Evolutionary conservation across 2,888 invertebrate species (phyloP), one percentile per base, ranked within the genome.

Genomic region (Heliconius sara): DNA sequence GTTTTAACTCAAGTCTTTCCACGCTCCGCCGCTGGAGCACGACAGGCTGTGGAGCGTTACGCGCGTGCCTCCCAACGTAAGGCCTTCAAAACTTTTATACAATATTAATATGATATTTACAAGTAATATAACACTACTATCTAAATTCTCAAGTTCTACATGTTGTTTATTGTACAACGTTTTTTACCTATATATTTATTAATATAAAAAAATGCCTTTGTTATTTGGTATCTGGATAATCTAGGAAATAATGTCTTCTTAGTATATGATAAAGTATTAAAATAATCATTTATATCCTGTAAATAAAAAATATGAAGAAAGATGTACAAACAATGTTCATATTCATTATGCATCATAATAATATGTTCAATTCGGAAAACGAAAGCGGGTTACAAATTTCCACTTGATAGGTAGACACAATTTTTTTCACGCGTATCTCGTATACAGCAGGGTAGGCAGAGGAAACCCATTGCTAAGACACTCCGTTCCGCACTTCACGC

Each of bases 11-110:
- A 70, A 73, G 72, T 76, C 78, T 71, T 80, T 87, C 87, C 87
- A 91, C 92, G 92, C 87, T 91, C 84, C 85, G 87, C 80, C 85
- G 90, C 87, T 87, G 89, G 83, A 86, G 89, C 92, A 89, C 85
- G 89, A 89, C 91, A 87, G 77, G 83, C 88, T 84, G 80, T 83
- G 84, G 87, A 90, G 86, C 91, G 91, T 85, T 85, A 91, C 88
- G 81, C 63, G 76, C 86, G 78, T 81, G 77, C 81, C 78, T 76
- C 78, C 80, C 76, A 81, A 72, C 82, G 78, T 83, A 81, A 83
- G 78, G 80, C 80, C 75, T 75, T 75, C 75, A 75, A 74, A 74
- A 39, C 65, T 43, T 43, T 22, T 75, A 65, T 39, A 65, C 74
- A 47, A 22, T 39, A 71, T 72, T 27, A 25, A 65, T 75, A 75